A percentile compares a stretch with the other conserved stretches of the same genome.
Evolutionary conservation across 2,888 invertebrate genomes (phyloP).

Genomic region (Sipha maydis): DNA sequence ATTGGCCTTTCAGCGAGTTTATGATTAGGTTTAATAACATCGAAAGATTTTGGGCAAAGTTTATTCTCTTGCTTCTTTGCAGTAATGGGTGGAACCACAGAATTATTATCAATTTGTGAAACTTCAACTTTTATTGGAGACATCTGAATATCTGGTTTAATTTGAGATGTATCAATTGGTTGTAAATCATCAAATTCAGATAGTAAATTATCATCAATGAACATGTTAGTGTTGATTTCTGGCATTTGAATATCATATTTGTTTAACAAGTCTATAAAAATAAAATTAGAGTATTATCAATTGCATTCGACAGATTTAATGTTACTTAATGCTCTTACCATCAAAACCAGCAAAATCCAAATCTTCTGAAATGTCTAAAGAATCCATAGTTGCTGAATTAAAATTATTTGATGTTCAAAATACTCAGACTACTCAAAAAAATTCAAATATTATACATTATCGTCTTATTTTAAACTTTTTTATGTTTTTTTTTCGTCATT

Average conservation of each 20-base stretch:
- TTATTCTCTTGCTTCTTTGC: neutral
- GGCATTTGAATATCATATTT: conserved; percentile 52
- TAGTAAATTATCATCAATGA: conserved; percentile 39
- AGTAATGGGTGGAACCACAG: neutral
- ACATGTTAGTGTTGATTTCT: conserved; percentile 50
- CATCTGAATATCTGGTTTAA: conserved; percentile 15
- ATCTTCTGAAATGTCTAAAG: conserved; percentile 27
- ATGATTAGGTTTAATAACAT: conserved; percentile 30
- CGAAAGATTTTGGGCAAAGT: neutral
- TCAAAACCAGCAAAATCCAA: conserved; percentile 46
- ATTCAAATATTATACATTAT: neutral
- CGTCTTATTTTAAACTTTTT: neutral
- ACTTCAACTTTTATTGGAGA: neutral
- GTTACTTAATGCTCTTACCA: conserved; percentile 17
- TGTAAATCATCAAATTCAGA: conserved; percentile 54
- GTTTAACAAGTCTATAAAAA: conserved; percentile 41
- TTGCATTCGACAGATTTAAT: neutral
- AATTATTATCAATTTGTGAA: neutral
- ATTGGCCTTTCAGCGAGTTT: conserved; percentile 50
- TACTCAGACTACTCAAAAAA: neutral
- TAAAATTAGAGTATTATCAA: neutral
- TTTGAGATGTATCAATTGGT: conserved; percentile 4
- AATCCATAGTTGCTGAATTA: neutral
- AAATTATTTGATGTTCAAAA: too few relatives aligned
- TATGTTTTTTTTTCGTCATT: neutral